A percentile compares a stretch with the other conserved stretches of the same genome.
phyloP scores from a whole-genome alignment of 2,797 vertebrate genomes.

The Crenuchus spilurus region DNA sequence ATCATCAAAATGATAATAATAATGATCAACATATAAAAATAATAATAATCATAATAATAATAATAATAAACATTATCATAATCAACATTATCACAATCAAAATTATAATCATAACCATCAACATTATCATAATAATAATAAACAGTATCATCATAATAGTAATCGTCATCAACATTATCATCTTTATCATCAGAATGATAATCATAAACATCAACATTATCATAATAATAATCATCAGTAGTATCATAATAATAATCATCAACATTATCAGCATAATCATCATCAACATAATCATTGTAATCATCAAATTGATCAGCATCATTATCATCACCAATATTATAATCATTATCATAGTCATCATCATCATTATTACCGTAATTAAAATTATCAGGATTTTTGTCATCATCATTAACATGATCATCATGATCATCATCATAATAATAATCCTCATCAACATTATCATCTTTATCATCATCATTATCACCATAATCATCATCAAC shows the following conservation, averaged over 20 bases:
- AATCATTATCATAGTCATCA: no score
- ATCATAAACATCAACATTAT: no score
- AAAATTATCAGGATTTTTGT: no score
- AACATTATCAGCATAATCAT: no score
- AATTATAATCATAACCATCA: neutral
- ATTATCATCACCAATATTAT: neutral
- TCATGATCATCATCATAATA: no score
- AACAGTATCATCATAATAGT: no score
- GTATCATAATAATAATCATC: no score
- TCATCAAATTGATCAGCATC: neutral
- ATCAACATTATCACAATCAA: neutral
- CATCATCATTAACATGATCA: no score
- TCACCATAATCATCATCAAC: neutral
- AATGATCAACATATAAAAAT: neutral
- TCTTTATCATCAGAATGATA: no score
- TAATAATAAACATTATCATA: neutral
- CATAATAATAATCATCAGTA: no score
- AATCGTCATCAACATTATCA: neutral
- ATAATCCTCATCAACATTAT: neutral
- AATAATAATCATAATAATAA: neutral
- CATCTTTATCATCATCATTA: neutral
- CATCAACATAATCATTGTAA: neutral
- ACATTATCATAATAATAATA: neutral
- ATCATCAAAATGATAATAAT: no score
- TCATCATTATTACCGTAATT: no score